Percentiles rank a stretch among this genome's conserved stretches.
phyloP scores from a whole-genome alignment of 1,140 invertebrate genomes.

The Melipona quadrifasciata region DNA sequence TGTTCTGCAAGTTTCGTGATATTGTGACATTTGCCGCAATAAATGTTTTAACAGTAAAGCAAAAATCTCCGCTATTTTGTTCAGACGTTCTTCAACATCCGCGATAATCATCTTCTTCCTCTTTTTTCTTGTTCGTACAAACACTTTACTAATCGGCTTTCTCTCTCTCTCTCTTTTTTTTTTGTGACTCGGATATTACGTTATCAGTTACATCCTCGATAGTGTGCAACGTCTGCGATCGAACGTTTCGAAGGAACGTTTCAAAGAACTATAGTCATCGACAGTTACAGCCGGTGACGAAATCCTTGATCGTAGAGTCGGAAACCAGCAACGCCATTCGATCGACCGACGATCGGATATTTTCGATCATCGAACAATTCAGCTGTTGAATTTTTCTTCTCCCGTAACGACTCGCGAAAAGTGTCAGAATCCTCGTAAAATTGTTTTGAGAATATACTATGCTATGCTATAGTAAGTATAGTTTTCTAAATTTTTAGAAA shows the following conservation, averaged over 20 bases:
- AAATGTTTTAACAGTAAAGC: neutral
- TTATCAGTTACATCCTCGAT: conserved; percentile 31
- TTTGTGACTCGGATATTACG: neutral
- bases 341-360: no score
- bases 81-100: conserved; percentile 1
- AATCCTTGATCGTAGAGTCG: no score
- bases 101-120: conserved; percentile 22
- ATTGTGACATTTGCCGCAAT: neutral
- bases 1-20: neutral
- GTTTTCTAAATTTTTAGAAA: no score
- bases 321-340: no score
- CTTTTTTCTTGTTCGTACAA: neutral
- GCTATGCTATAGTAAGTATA: no score
- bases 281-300: conserved; percentile 1
- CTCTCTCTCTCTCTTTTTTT: neutral
- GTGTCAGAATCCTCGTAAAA: no score
- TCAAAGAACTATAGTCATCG: neutral
- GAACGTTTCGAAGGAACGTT: neutral
- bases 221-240: neutral
- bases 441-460: no score
- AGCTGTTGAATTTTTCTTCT: no score
- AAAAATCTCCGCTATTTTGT: neutral
- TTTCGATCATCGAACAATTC: no score
- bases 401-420: no score
- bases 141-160: neutral